Evolutionary conservation across 2,888 invertebrate genomes (phyloP).

Genomic region (Acronicta aceris): DNA sequence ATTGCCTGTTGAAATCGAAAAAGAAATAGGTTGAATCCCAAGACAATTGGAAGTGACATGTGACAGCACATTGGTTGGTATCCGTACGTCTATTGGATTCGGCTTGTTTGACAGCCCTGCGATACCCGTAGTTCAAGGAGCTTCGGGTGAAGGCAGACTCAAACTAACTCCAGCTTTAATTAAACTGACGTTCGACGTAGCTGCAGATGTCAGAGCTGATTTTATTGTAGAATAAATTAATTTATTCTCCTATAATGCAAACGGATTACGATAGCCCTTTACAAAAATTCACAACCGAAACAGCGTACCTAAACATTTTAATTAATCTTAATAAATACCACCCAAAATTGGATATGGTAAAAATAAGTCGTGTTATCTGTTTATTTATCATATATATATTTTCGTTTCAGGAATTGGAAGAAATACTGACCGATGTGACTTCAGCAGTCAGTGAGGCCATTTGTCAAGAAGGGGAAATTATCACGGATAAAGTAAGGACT

Average conservation of each 20-base stretch:
- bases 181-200: slow-evolving; percentile 65
- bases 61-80: slow-evolving; percentile 43
- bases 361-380: slow-evolving; percentile 1
- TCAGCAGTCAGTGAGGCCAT: slow-evolving; percentile 96
- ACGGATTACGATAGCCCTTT: neutral
- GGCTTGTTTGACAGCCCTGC: slow-evolving; percentile 55
- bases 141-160: slow-evolving; percentile 55
- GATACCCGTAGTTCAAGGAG: slow-evolving; percentile 49
- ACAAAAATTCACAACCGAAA: neutral
- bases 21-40: slow-evolving; percentile 42
- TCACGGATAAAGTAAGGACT: slow-evolving; percentile 93
- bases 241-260: slow-evolving; percentile 6
- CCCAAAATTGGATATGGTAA: neutral
- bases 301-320: slow-evolving; percentile 5
- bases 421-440: slow-evolving; percentile 97
- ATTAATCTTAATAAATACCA: neutral
- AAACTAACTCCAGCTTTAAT: slow-evolving; percentile 70
- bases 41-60: slow-evolving; percentile 52
- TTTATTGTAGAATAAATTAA: slow-evolving; percentile 46
- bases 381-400: slow-evolving; percentile 27
- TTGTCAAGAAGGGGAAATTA: slow-evolving; percentile 95
- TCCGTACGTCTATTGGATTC: slow-evolving; percentile 36
- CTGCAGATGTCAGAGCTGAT: slow-evolving; percentile 47
- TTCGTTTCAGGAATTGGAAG: slow-evolving; percentile 95
- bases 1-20: slow-evolving; percentile 33